These are phyloP conservation scores for Esox niger DNA, from an alignment of 2,113 vertebrate species.

Conservation along the genomic window DNA sequence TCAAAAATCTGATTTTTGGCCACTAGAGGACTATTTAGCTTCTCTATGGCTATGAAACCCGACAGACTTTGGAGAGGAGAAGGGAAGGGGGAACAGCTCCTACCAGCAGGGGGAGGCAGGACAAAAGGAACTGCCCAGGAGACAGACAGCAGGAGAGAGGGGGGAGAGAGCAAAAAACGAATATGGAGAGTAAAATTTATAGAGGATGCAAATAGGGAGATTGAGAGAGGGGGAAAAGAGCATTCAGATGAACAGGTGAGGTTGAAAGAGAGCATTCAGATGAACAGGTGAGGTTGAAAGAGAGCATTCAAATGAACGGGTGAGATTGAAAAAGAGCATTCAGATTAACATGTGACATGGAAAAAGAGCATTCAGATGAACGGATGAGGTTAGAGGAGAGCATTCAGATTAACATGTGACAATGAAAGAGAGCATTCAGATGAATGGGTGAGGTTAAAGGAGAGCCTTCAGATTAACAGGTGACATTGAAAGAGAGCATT, in stretches of 20 bases:
- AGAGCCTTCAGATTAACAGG: neutral
- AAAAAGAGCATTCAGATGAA: neutral
- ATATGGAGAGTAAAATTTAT: neutral
- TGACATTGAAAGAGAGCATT: constrained; percentile 1
- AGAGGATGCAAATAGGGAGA: constrained; percentile 4
- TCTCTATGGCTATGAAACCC: too few species aligned
- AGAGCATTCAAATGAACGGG: neutral
- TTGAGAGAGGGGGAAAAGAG: neutral
- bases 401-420: too few species aligned
- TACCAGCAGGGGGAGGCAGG: constrained; percentile 95
- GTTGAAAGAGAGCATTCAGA: constrained; percentile 6
- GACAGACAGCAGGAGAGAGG: constrained; percentile 51
- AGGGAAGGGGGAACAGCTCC: constrained; percentile 48
- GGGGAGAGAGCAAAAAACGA: neutral
- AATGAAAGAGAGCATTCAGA: too few species aligned
- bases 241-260: too few species aligned
- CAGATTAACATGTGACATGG: too few species aligned
- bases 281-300: neutral
- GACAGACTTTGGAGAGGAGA: constrained; percentile 6
- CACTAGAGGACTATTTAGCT: too few species aligned
- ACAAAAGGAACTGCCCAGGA: constrained; percentile 79
- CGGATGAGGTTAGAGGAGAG: neutral
- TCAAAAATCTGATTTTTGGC: too few species aligned
- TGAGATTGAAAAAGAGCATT: neutral
- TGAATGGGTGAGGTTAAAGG: too few species aligned